These are phyloP conservation scores for Tapera naevia DNA, from an alignment of 2,797 vertebrate species.

Conservation along the genomic window DNA sequence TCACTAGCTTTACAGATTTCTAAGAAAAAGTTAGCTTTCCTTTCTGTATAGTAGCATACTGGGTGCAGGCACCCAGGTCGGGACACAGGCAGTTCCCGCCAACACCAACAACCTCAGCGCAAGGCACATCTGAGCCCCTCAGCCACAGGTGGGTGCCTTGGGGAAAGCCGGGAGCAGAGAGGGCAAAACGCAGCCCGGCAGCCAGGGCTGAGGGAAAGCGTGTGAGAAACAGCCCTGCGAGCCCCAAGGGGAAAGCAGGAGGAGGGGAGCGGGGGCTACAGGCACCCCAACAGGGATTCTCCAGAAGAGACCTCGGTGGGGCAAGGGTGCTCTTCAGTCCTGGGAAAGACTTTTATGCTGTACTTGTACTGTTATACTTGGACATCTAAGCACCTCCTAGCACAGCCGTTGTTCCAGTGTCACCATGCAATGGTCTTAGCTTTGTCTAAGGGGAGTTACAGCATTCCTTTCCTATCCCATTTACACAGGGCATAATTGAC, in stretches of 20 bases:
- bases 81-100: not conserved
- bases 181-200: not conserved
- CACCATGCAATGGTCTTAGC: rapidly evolving
- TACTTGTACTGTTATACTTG: rapidly evolving
- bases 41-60: rapidly evolving
- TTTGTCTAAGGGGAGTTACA: not conserved
- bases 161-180: too few relatives aligned
- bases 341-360: not conserved
- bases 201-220: not conserved
- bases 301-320: rapidly evolving
- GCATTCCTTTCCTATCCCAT: not conserved
- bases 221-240: not conserved
- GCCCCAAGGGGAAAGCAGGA: not conserved
- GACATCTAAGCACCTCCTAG: not conserved
- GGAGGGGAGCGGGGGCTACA: too few relatives aligned
- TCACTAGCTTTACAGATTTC: not conserved
- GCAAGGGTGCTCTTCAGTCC: rapidly evolving
- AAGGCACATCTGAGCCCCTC: too few relatives aligned
- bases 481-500: not conserved
- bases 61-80: rapidly evolving
- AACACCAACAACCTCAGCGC: not conserved
- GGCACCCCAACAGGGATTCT: too few relatives aligned
- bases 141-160: too few relatives aligned
- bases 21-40: not conserved
- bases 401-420: too few relatives aligned